Evolutionary conservation across 2,888 invertebrate species (phyloP).

Genomic region (Heteropelma amictum): DNA sequence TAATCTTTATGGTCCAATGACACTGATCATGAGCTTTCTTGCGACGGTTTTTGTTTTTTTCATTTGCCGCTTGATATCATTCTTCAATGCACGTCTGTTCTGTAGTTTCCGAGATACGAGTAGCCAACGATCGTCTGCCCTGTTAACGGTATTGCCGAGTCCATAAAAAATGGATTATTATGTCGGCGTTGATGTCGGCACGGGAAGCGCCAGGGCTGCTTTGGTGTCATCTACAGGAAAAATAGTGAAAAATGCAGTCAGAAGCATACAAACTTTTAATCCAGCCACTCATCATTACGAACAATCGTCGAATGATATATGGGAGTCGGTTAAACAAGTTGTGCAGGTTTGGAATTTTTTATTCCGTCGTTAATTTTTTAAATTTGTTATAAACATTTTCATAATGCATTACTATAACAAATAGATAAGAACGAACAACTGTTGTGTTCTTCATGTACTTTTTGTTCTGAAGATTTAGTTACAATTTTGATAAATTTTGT

Average conservation of each 20-base stretch:
- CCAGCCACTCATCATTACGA: slow-evolving; percentile 89
- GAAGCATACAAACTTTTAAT: slow-evolving; percentile 87
- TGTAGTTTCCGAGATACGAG: slow-evolving; percentile 1
- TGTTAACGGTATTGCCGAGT: neutral
- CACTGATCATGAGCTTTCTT: neutral
- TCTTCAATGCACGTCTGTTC: neutral
- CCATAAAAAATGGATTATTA: slow-evolving; percentile 79
- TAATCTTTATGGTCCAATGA: slow-evolving; percentile 13
- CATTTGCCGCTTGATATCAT: neutral
- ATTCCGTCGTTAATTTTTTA: no score
- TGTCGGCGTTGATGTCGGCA: slow-evolving; percentile 96
- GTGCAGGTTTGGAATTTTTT: slow-evolving; percentile 83
- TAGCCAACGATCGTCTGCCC: slow-evolving; percentile 10
- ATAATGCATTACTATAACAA: no score
- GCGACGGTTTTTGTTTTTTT: neutral
- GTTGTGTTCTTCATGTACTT: no score
- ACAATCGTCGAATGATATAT: slow-evolving; percentile 94
- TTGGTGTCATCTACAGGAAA: slow-evolving; percentile 86
- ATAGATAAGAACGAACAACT: no score
- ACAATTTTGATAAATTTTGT: no score
- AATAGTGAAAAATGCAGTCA: slow-evolving; percentile 82
- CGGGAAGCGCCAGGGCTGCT: slow-evolving; percentile 93
- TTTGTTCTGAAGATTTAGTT: no score
- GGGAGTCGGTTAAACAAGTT: slow-evolving; percentile 86
- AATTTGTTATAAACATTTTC: no score